Conservation (phyloP, 2,797 vertebrate species). For the Salarias fasciatus region DNA sequence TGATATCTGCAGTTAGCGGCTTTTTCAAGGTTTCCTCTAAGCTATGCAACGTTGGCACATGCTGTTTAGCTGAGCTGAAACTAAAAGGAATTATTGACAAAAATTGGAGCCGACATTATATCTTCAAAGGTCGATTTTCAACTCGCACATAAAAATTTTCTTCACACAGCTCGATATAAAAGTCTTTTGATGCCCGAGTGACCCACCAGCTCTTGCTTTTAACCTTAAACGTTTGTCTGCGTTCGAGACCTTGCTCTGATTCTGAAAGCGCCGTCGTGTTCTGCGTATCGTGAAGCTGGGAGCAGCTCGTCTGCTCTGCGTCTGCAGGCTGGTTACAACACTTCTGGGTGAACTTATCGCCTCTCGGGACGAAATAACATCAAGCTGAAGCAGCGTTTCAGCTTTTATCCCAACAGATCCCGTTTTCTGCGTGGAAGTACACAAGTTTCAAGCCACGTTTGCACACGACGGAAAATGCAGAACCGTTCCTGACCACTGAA, state of each 20-base stretch:
- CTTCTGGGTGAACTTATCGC: slow-evolving; percentile 2
- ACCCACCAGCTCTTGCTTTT: slow-evolving; percentile 47
- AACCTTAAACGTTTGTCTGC: slow-evolving; percentile 46
- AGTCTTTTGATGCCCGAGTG: slow-evolving; percentile 57
- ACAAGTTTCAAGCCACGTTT: too few species aligned
- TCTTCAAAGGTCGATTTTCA: slow-evolving; percentile 65
- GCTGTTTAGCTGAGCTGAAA: slow-evolving; percentile 31
- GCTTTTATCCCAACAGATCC: background rate
- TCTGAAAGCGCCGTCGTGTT: slow-evolving; percentile 26
- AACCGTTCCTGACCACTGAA: too few species aligned
- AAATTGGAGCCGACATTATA: slow-evolving; percentile 51
- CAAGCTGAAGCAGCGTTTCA: slow-evolving; percentile 6
- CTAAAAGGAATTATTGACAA: slow-evolving; percentile 65
- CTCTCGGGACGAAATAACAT: slow-evolving; percentile 32
- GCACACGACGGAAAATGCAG: too few species aligned
- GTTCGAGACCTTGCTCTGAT: slow-evolving; percentile 51
- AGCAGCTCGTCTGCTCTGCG: slow-evolving; percentile 32
- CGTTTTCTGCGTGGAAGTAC: too few species aligned
- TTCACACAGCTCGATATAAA: slow-evolving; percentile 36
- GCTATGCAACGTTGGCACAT: too few species aligned
- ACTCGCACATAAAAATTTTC: slow-evolving; percentile 47
- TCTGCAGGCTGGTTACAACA: slow-evolving; percentile 9
- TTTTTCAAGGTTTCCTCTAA: background rate
- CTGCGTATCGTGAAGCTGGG: slow-evolving; percentile 25
- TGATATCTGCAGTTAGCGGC: too few species aligned